Conservation (phyloP, 2,797 vertebrate genomes). For the Propithecus deckenii region DNA sequence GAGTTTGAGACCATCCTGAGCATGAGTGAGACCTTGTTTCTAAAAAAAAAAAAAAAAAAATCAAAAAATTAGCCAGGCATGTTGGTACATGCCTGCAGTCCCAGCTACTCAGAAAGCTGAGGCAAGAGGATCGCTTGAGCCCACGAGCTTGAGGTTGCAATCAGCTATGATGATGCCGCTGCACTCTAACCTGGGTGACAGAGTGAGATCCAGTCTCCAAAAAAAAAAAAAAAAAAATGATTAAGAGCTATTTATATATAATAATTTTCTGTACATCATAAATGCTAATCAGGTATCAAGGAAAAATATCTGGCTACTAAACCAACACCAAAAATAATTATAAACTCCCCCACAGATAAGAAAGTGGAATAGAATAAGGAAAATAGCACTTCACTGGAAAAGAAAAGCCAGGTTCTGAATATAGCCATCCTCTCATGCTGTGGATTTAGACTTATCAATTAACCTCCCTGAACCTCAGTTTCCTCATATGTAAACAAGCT, state of each 20-base stretch:
- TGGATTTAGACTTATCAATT: not conserved
- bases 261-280: conserved; percentile 2
- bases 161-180: too few species aligned
- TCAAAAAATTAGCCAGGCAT: too few species aligned
- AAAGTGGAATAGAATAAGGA: not conserved
- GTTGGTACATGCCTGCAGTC: too few species aligned
- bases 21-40: too few species aligned
- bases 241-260: not conserved
- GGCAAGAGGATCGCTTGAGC: too few species aligned
- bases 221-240: not conserved
- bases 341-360: not conserved
- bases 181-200: too few species aligned
- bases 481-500: conserved; percentile 40
- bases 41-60: too few species aligned
- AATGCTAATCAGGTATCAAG: conserved; percentile 18
- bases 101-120: too few species aligned
- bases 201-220: too few species aligned
- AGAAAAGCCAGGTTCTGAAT: not conserved
- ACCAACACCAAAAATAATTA: conserved; percentile 1
- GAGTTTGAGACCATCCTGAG: too few species aligned
- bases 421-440: not conserved
- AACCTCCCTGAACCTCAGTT: not conserved
- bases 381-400: not conserved
- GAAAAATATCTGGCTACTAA: conserved; percentile 34
- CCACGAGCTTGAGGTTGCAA: too few species aligned